Conservation (phyloP, 2,113 vertebrate species). For the Aleadryas rufinucha region DNA sequence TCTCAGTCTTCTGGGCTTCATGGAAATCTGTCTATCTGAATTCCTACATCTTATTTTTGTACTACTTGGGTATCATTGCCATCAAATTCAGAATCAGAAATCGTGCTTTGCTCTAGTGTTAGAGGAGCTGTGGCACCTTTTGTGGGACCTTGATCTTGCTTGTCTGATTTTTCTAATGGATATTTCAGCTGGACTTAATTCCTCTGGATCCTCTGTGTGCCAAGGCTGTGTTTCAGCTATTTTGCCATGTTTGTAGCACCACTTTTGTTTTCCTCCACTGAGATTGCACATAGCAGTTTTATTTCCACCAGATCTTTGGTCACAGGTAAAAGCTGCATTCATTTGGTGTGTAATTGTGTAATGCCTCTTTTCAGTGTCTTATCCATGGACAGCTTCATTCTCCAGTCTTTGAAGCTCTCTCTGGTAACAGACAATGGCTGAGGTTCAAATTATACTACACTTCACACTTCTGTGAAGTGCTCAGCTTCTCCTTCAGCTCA, state of each 20-base stretch:
- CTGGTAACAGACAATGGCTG: conserved; percentile 82
- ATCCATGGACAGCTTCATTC: conserved; percentile 82
- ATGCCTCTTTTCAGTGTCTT: conserved; percentile 80
- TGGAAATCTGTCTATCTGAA: background rate
- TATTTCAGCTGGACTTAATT: conserved; percentile 3
- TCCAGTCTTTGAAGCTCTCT: conserved; percentile 81
- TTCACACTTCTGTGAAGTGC: conserved; percentile 78
- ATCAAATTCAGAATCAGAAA: background rate
- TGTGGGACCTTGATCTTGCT: background rate
- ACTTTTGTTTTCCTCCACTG: conserved; percentile 79
- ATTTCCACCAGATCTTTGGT: conserved; percentile 74
- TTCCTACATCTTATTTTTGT: background rate
- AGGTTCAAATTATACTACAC: conserved; percentile 83
- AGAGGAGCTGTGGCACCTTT: background rate
- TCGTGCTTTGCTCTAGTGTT: background rate
- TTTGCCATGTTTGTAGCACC: conserved; percentile 77
- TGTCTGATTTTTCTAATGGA: background rate
- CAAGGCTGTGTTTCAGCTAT: conserved; percentile 84
- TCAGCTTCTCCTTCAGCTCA: conserved; percentile 76
- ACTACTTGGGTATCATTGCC: background rate
- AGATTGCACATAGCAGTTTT: conserved; percentile 79
- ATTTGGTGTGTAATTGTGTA: conserved; percentile 82
- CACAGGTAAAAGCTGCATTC: conserved; percentile 80
- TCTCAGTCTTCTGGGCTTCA: background rate
- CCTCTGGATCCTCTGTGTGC: conserved; percentile 75